Conservation (phyloP, 2,113 vertebrate genomes). For the Ceyx margarethae region DNA sequence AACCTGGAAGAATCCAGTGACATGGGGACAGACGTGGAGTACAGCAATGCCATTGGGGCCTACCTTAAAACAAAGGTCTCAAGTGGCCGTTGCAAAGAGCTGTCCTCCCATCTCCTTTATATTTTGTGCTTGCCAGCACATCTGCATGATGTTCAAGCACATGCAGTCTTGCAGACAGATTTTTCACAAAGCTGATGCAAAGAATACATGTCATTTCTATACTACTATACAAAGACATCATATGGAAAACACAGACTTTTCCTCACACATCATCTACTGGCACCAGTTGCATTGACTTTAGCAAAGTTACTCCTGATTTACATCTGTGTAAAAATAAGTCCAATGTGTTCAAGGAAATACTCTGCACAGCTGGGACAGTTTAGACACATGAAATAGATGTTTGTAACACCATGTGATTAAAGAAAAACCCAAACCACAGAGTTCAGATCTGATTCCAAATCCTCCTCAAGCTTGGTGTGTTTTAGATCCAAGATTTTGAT, state of each 20-base stretch:
- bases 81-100: background rate
- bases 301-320: conserved; percentile 12
- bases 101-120: background rate
- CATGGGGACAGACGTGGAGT: background rate
- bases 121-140: background rate
- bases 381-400: conserved; percentile 55
- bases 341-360: conserved; percentile 17
- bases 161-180: background rate
- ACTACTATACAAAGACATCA: background rate
- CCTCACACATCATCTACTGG: background rate
- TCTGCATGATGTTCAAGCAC: background rate
- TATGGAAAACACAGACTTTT: background rate
- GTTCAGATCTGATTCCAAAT: conserved; percentile 47
- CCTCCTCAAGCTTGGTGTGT: background rate
- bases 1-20: background rate
- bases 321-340: background rate
- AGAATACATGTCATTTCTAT: background rate
- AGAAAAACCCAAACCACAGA: conserved; percentile 39
- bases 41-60: background rate
- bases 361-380: conserved; percentile 54
- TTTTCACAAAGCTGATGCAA: background rate
- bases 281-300: background rate
- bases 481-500: conserved; percentile 31
- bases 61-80: background rate
- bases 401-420: conserved; percentile 59